Percentiles rank a stretch among this genome's conserved stretches.
Evolutionary conservation across 1,140 invertebrate species (phyloP).

Genomic region (Drosophila bocqueti): DNA sequence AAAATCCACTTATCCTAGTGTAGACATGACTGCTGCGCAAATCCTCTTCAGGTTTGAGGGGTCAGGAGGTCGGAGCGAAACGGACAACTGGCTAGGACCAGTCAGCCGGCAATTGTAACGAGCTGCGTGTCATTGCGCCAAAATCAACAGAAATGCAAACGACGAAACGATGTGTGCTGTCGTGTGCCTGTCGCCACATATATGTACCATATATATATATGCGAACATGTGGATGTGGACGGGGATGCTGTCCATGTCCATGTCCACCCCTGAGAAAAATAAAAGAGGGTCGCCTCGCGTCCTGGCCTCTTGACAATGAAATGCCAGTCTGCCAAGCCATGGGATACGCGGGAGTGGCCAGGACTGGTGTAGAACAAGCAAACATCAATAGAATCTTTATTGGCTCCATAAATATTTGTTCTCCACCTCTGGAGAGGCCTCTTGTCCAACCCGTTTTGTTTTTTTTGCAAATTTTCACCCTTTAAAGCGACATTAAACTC

Average conservation of each 20-base stretch:
- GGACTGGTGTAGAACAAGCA: slow-evolving; percentile 67
- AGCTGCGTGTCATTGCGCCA: slow-evolving; percentile 79
- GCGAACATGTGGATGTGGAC: slow-evolving; percentile 1
- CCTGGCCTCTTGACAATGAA: slow-evolving; percentile 58
- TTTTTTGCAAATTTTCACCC: not conserved
- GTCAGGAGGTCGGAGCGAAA: slow-evolving; percentile 17
- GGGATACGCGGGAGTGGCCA: slow-evolving; percentile 1
- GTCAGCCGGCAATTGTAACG: slow-evolving; percentile 63
- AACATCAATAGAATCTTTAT: slow-evolving; percentile 78
- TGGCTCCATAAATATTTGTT: slow-evolving; percentile 74
- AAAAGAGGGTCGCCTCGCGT: slow-evolving; percentile 12
- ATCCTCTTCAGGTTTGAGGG: slow-evolving; percentile 13
- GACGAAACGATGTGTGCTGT: slow-evolving; percentile 79
- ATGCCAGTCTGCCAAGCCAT: slow-evolving; percentile 54
- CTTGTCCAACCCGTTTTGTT: not conserved
- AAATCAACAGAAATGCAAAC: slow-evolving; percentile 82
- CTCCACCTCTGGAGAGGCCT: not conserved
- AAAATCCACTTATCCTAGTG: slow-evolving; percentile 1
- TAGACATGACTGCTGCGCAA: slow-evolving; percentile 39
- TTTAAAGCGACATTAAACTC: slow-evolving; percentile 18
- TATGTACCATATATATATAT: slow-evolving; percentile 1
- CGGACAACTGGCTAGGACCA: slow-evolving; percentile 32
- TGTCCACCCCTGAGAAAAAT: slow-evolving; percentile 13
- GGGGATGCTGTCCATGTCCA: slow-evolving; percentile 23
- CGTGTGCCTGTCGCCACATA: slow-evolving; percentile 33